A percentile compares a stretch with the other conserved stretches of the same genome.
Evolutionary conservation across 2,888 invertebrate genomes (phyloP).

Genomic region (Drosophila paramelanica): DNA sequence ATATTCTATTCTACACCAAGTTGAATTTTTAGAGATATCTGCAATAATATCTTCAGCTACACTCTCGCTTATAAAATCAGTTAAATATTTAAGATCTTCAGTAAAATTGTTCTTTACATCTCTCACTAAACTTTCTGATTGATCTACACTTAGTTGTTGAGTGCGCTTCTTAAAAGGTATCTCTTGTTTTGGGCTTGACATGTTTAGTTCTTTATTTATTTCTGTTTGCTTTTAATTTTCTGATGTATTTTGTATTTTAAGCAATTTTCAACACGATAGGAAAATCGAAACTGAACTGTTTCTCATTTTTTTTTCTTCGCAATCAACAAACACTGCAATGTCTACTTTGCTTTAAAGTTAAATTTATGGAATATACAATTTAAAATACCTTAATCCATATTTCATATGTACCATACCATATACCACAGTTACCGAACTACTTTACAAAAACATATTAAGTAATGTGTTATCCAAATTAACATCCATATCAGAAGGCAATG

Average conservation of each 20-base stretch:
- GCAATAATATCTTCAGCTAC: neutral
- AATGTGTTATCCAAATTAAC: too few relatives aligned
- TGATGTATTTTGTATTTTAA: neutral
- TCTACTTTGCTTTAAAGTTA: neutral
- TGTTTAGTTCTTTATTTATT: neutral
- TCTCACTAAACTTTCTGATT: neutral
- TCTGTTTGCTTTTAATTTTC: neutral
- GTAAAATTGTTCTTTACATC: neutral
- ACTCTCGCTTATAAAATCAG: neutral
- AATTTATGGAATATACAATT: too few relatives aligned
- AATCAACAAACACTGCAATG: neutral
- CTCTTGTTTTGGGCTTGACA: neutral
- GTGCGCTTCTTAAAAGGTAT: neutral
- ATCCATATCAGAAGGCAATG: too few relatives aligned
- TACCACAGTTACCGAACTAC: too few relatives aligned
- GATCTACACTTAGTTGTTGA: neutral
- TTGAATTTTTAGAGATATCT: neutral
- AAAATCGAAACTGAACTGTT: neutral
- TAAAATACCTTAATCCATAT: too few relatives aligned
- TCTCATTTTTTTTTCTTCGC: neutral
- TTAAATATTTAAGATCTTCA: too few relatives aligned
- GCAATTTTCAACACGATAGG: neutral
- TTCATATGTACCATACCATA: too few relatives aligned
- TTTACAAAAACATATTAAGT: too few relatives aligned
- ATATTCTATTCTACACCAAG: neutral